Percentiles rank a stretch among this genome's conserved stretches.
These are phyloP conservation scores for Pyrrhia umbra DNA, from an alignment of 2,888 invertebrate species.

Conservation along the genomic window DNA sequence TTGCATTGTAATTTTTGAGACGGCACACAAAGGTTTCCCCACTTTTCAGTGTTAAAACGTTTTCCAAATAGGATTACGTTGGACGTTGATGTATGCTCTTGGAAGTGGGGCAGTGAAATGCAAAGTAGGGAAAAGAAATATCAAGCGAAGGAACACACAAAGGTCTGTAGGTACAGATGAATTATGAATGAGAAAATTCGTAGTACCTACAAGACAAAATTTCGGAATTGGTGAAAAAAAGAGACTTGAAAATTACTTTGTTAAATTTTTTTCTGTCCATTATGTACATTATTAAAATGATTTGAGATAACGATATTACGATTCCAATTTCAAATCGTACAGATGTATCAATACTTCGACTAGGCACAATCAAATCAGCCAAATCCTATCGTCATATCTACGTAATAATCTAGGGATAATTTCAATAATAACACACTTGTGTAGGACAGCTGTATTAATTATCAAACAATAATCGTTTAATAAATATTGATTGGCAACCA, in stretches of 20 bases:
- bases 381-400: constrained; percentile 8
- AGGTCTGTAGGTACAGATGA: constrained; percentile 13
- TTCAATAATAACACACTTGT: constrained; percentile 18
- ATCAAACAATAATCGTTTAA: constrained; percentile 24
- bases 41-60: constrained; percentile 37
- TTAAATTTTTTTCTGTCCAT: too few relatives aligned
- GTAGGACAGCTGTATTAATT: constrained; percentile 20
- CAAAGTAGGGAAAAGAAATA: constrained; percentile 42
- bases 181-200: constrained; percentile 30
- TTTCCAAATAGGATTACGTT: constrained; percentile 51
- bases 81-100: constrained; percentile 48
- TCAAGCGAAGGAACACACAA: constrained; percentile 25
- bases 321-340: too few relatives aligned
- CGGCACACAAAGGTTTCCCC: constrained; percentile 18
- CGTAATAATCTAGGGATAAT: constrained; percentile 20
- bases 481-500: constrained; percentile 21
- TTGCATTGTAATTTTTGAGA: constrained; percentile 15
- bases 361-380: constrained; percentile 8
- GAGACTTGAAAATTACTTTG: too few relatives aligned
- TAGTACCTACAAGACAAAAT: not conserved
- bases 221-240: too few relatives aligned
- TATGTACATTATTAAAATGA: too few relatives aligned
- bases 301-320: too few relatives aligned
- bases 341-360: not conserved
- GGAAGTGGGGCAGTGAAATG: constrained; percentile 51